phyloP scores from a whole-genome alignment of 1,140 invertebrate genomes.

The Trachymyrmex septentrionalis region DNA sequence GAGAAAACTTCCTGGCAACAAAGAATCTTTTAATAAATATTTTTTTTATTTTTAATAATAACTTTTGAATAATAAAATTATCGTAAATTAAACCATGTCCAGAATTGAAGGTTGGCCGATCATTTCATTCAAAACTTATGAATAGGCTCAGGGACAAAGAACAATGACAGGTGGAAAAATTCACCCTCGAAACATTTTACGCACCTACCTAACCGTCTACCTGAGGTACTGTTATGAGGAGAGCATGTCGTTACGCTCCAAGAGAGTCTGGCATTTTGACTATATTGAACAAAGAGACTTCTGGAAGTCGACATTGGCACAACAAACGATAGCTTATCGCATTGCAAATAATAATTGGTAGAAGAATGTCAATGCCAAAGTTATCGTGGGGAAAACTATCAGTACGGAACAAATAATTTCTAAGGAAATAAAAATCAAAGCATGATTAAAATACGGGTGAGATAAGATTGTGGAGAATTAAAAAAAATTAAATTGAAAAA shows the following conservation, averaged over 20 bases:
- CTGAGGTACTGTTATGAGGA: constrained; percentile 66
- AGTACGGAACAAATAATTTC: not conserved
- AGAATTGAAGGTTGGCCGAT: not conserved
- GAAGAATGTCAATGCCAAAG: not conserved
- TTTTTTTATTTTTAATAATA: not conserved
- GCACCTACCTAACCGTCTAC: constrained; percentile 70
- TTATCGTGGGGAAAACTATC: not conserved
- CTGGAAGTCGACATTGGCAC: not conserved
- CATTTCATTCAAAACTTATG: not conserved
- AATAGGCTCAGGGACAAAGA: constrained; percentile 12
- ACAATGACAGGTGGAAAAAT: constrained; percentile 69
- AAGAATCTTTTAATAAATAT: not conserved
- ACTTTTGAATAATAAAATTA: not conserved
- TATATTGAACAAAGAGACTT: not conserved
- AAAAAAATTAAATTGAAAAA: not conserved
- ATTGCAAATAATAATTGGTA: constrained; percentile 1
- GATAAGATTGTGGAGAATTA: not conserved
- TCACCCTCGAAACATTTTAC: constrained; percentile 58
- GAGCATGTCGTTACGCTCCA: constrained; percentile 39
- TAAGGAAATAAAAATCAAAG: not conserved
- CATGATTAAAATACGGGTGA: not conserved
- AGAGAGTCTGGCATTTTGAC: not conserved
- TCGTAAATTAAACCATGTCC: not conserved
- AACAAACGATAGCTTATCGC: not conserved
- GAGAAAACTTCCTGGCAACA: not conserved